Evolutionary conservation across 1,140 invertebrate species (phyloP).

Genomic region (Andricus grossulariae): DNA sequence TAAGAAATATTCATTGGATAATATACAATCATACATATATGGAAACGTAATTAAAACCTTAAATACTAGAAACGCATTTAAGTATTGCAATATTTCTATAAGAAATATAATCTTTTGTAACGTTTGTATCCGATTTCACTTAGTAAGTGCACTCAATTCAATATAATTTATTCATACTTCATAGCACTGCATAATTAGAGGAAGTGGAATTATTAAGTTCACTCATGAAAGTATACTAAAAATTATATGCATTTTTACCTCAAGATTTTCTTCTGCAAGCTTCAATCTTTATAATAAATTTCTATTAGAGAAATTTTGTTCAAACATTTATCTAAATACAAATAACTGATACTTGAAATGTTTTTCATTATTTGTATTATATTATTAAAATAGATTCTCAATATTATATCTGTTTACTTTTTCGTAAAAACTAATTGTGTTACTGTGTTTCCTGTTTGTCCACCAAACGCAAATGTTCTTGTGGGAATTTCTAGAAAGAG

Average conservation of each 20-base stretch:
- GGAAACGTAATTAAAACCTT: background rate
- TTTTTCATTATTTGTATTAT: background rate
- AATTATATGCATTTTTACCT: background rate
- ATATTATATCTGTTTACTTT: constrained; percentile 54
- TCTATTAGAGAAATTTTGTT: background rate
- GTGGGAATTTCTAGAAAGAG: constrained; percentile 82
- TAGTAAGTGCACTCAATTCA: background rate
- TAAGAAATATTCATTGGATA: background rate
- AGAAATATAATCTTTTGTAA: constrained; percentile 16
- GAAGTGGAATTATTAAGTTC: background rate
- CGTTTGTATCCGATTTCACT: background rate
- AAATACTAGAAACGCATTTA: background rate
- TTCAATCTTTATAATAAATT: background rate
- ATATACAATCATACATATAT: background rate
- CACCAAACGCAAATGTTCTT: constrained; percentile 89
- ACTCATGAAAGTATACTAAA: constrained; percentile 5
- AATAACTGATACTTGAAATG: no score
- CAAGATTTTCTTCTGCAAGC: constrained; percentile 38
- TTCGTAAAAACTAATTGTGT: constrained; percentile 86
- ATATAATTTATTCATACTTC: background rate
- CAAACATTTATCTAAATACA: no score
- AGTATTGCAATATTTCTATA: background rate
- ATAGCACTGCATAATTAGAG: background rate
- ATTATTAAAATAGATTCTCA: constrained; percentile 31
- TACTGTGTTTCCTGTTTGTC: constrained; percentile 86